A percentile compares a stretch with the other conserved stretches of the same genome.
Conservation (phyloP, 2,797 vertebrate genomes). For the Rhyacichthys aspro region DNA sequence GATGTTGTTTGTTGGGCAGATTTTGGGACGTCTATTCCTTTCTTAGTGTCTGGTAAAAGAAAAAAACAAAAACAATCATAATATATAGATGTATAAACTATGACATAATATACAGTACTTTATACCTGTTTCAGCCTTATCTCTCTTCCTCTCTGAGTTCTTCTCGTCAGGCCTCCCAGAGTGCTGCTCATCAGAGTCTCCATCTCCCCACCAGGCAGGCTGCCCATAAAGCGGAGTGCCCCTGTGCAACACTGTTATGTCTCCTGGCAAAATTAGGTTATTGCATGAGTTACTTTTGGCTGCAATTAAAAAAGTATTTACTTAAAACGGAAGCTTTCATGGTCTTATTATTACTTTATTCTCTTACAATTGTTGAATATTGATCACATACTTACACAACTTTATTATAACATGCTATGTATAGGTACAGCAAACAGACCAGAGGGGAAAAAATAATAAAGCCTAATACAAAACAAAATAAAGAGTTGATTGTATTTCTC, state of each 20-base stretch:
- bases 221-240: slow-evolving; percentile 95
- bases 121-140: slow-evolving; percentile 80
- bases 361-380: no score
- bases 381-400: no score
- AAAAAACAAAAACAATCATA: neutral
- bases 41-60: slow-evolving; percentile 67
- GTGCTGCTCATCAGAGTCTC: slow-evolving; percentile 83
- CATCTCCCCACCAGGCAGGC: slow-evolving; percentile 97
- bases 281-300: no score
- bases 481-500: no score
- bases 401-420: no score
- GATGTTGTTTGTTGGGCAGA: slow-evolving; percentile 76
- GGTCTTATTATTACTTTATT: no score
- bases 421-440: no score
- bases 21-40: slow-evolving; percentile 74
- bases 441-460: no score
- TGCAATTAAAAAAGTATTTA: neutral
- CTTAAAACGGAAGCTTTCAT: no score
- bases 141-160: slow-evolving; percentile 76
- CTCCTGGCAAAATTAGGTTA: slow-evolving; percentile 58
- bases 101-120: neutral
- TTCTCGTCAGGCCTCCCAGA: slow-evolving; percentile 82
- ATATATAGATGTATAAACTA: neutral
- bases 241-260: slow-evolving; percentile 84
- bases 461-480: no score